Evolutionary conservation across 1,140 invertebrate genomes (phyloP), one percentile per base, ranked within the genome.

Genomic region (Carposina sasakii): DNA sequence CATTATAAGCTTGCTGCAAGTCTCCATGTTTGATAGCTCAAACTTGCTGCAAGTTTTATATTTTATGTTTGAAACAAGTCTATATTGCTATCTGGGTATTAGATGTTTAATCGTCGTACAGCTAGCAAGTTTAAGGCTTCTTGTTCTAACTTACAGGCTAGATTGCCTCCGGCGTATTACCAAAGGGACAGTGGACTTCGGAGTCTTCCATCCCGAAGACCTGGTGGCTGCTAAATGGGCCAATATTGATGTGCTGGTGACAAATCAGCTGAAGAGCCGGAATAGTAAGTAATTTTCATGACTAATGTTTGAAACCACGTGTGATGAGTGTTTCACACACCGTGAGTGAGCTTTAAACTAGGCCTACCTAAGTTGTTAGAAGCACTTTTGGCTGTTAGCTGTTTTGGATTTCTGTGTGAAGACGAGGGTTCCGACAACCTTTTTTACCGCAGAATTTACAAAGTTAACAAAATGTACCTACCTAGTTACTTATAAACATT

Each of bases 121-220:
- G 17, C 15, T 19, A 37, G 44, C 15, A 15, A 39, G 4, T 28
- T 1, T 15, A 39, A n/a, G 2, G 36, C 30, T 30, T 36, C 19
- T 33, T 40, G 23, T 28, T n/a, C 4, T 51, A 33, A 42, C 43
- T 78, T 74, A 20, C 62, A 94, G 93, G 44, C 69, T 93, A 33
- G 89, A 92, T 52, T 97, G 95, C 71, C 86, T 96, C 54, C 83
- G 91, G 39, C 85, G 89, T 51, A 91, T 97, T 50, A 83, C 88
- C 24, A 89, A 89, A 62, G 89, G 90, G 13, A 86, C 89, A 9
- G 94, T 92, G 8, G 94, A 97, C 77, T 92, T 96, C 61, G 91
- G 92, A 1, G 90, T 94, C 1, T 88, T 95, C 52, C 91, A 92
- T 52, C 89, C 94, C 0, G 94, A 95, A 75, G 94, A 96, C 81